Evolutionary conservation across 2,888 invertebrate genomes (phyloP), one percentile per base, ranked within the genome.

Genomic region (Bombylius discolor): DNA sequence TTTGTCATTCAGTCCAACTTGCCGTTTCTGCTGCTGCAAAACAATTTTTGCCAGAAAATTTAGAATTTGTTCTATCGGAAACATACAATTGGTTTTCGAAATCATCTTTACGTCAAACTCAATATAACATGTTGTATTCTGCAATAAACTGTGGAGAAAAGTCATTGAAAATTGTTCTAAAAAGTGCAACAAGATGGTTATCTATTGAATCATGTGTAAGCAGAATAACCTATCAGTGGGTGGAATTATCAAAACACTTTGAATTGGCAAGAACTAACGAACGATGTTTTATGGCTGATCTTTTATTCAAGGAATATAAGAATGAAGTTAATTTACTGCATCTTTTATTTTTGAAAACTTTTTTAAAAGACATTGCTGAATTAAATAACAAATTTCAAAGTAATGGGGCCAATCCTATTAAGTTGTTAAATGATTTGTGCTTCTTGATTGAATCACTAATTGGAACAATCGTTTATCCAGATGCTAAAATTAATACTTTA

Each of bases 11-110:
- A 1, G 12, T 52, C 4, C 52, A 52, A 47, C 23, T 52, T 11
- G 47, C 52, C 5, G 47, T 47, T 33, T 52, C 52, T 14, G 32
- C 13, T 34, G 47, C 47, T n/a, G 45, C 34, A 33, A 46, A 13
- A 50, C 6, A 13, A 4, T 13, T 7, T 34, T 48, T 53, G n/a
- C 48, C 48, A 12, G 13, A 48, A 48, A 14, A 23, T 5, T 48
- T 53, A 12, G 53, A 53, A 36, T 53, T 48, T 39, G 39, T 53
- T n/a, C 13, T 53, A 5, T 4, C 23, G 4, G 48, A 53, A 48
- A 39, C 53, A n/a, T 53, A 39, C 14, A 54, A 44, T 14, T 54
- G 54, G 49, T 54, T 54, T 44, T 31, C 33, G 6, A 48, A 49
- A 14, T 49, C 54, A n/a, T 39, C 31, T 1, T 32, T 33, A 11